Conservation (phyloP, 2,888 invertebrate species). For the Spilarctia lutea region DNA sequence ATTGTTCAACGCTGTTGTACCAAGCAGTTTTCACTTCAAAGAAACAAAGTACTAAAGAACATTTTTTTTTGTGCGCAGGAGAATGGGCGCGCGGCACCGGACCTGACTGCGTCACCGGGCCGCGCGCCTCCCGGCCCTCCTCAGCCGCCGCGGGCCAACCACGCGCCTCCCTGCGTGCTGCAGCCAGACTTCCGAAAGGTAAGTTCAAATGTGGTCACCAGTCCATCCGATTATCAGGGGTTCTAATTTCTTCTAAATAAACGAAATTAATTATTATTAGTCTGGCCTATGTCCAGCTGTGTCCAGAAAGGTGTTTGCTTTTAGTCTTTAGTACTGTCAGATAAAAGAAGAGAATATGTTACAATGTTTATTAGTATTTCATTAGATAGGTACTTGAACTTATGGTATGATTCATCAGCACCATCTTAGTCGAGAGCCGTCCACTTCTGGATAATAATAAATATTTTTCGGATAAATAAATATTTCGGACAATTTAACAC, state of each 20-base stretch:
- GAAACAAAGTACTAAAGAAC: background rate
- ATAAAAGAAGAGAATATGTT: background rate
- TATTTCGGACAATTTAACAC: no score
- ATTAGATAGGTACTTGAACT: background rate
- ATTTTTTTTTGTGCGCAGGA: conserved; percentile 85
- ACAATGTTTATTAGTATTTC: background rate
- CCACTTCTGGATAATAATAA: background rate
- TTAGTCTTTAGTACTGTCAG: background rate
- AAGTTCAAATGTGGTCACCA: conserved; percentile 22
- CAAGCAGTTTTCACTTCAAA: no score
- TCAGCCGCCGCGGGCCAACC: conserved; percentile 89
- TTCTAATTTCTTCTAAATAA: no score
- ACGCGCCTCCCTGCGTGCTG: conserved; percentile 92
- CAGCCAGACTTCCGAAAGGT: conserved; percentile 97
- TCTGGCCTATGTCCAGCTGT: no score
- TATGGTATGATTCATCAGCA: background rate
- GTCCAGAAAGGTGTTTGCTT: no score
- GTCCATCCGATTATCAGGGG: no score
- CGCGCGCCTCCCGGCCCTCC: conserved; percentile 91
- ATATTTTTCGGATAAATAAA: no score
- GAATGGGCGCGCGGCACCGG: conserved; percentile 96
- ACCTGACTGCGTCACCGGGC: conserved; percentile 95
- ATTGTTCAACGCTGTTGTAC: no score
- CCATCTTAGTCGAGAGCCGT: background rate
- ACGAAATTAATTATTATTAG: no score